Base-by-base conservation (phyloP, 2,797 vertebrate species). In the Chromis chromis region DNA sequence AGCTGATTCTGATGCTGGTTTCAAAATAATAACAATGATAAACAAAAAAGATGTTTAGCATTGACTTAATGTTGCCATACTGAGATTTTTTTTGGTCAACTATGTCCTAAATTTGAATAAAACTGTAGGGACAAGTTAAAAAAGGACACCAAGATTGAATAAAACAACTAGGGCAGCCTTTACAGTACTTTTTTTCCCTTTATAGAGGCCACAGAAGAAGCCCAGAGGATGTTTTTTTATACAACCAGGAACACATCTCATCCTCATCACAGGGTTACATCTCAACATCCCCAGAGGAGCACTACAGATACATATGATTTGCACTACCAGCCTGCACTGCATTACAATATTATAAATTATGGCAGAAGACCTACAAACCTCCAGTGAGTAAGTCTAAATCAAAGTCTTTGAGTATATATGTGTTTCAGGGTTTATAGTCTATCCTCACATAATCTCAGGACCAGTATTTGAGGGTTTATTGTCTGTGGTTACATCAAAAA, bases 281-380 rank as follows among this genome's bases (percentile, higher is more conserved):
- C 48, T 62, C 6, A 8, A n/a, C 14, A 7, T 4, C 49, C 79
- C 68, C 59, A 21, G 11, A 59, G 28, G 65, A 75, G 33, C n/a
- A 65, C 17, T 64, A 3, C 31, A 44, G 24, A 72, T n/a, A 22
- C 14, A 31, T 62, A 44, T 63, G 53, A 82, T 78, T 79, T 81
- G 54, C 71, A 65, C 48, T 4, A 33, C 31, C 21, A 58, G 52
- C 24, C 19, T 55, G 65, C 12, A 58, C 17, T 65, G 50, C 49
- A 57, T 62, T 33, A 48, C 9, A 59, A 46, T 25, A 13, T 31
- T 39, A 65, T 39, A 53, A 28, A 86, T 74, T 50, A 77, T 4
- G 5, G 25, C 27, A 57, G 56, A 50, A 33, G 74, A 70, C 40
- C 58, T 71, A 70, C 59, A 78, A 70, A 76, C 72, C 52, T 75